These are phyloP conservation scores for Enteromius afrohamiltoni DNA, from an alignment of 2,797 vertebrate species.

Conservation along the genomic window DNA sequence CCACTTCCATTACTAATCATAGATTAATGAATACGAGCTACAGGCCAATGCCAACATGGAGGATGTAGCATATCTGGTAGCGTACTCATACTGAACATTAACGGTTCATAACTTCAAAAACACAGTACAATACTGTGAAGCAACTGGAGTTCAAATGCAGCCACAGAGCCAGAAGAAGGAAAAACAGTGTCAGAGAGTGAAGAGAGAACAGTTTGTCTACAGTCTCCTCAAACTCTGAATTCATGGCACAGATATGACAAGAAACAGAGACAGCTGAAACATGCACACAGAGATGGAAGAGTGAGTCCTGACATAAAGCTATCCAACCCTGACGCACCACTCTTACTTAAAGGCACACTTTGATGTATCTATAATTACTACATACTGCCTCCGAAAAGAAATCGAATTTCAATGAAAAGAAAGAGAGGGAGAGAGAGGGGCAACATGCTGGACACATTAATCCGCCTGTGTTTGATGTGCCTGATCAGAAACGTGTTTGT, in stretches of 20 bases:
- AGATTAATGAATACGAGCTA: not conserved
- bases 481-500: slow-evolving; percentile 86
- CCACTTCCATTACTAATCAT: not conserved
- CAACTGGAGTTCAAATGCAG: not conserved
- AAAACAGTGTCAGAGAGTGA: not conserved
- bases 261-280: slow-evolving; percentile 39
- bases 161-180: not conserved
- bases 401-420: slow-evolving; percentile 78
- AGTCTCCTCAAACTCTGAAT: slow-evolving; percentile 3
- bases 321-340: slow-evolving; percentile 66
- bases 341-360: slow-evolving; percentile 78
- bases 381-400: slow-evolving; percentile 79
- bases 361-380: slow-evolving; percentile 84
- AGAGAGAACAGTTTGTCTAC: slow-evolving; percentile 6
- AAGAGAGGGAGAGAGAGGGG: slow-evolving; percentile 19
- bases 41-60: not conserved
- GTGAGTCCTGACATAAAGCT: slow-evolving; percentile 53
- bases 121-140: not conserved
- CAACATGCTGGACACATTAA: slow-evolving; percentile 72
- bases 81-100: not conserved
- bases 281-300: slow-evolving; percentile 52
- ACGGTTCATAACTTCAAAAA: not conserved
- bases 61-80: not conserved
- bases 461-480: slow-evolving; percentile 77
- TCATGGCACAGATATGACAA: slow-evolving; percentile 46